Base-by-base conservation (phyloP, 2,797 vertebrate species). In the Leontocebus nigricollis region DNA sequence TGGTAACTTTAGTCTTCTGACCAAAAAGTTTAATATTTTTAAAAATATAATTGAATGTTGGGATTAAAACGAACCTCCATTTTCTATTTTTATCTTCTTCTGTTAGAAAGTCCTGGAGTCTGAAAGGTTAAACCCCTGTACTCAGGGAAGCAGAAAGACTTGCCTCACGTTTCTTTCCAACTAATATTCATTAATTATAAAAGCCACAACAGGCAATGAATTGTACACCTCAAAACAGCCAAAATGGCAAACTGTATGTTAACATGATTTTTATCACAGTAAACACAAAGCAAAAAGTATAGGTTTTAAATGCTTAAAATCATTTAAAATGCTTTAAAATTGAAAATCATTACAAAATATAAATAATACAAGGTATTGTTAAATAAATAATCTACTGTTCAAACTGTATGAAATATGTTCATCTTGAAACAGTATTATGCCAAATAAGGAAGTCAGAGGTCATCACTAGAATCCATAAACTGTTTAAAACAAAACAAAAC, bases 221-320 rank as follows among this genome's bases (percentile, higher is more conserved):
- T 0, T 2, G 0, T 17, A 57, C 44, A 59, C 80, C 52, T 9
- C 57, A 50, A 27, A 73, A n/a, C 12, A 2, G 0, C 9, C 13
- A 33, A 7, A 70, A 64, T 24, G 61, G 39, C 64, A 44, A 20
- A 39, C n/a, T 57, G 9, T 36, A 50, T 11, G 20, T 27, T 36
- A 27, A 27, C 4, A 7, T 33, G 6, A 22, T 33, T 39, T 80
- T 70, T 22, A 59, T 83, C 79, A 41, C 46, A 73, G 22, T 22
- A 30, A 91, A 33, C 10, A 1, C 3, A 67, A 79, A 83, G 39
- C 48, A 36, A 26, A 90, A 67, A 27, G 14, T 13, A 12, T 20
- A 39, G 9, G 30, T 70, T 76, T 80, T n/a, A 72, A 72, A 88
- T 17, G 83, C 24, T 72, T 20, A 11, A n/a, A 46, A 39, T 72